Percentiles rank a stretch among this genome's conserved stretches.
phyloP scores from a whole-genome alignment of 2,888 invertebrate genomes.

The Allygus modestus region DNA sequence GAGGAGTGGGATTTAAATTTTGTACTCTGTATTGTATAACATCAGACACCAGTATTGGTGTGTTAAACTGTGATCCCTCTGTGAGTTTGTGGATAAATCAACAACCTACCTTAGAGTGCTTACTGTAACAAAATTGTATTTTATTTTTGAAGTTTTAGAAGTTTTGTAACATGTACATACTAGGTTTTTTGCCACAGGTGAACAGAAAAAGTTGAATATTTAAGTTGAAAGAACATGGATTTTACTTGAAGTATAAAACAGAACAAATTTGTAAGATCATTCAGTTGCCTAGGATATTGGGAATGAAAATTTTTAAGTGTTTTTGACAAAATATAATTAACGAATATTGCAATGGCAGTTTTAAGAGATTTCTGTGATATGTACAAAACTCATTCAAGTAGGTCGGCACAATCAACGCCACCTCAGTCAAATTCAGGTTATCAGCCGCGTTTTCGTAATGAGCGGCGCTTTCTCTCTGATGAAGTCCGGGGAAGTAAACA shows the following conservation, averaged over 20 bases:
- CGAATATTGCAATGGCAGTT: background rate
- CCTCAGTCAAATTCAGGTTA: background rate
- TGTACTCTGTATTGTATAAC: background rate
- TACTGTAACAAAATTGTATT: no score
- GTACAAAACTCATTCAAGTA: background rate
- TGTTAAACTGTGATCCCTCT: no score
- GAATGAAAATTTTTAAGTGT: slow-evolving; percentile 25
- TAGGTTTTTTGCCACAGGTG: no score
- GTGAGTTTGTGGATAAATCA: no score
- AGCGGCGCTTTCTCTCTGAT: background rate
- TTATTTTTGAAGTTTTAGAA: no score
- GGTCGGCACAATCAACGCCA: slow-evolving; percentile 2
- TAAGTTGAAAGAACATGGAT: slow-evolving; percentile 5
- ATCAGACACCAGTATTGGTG: no score
- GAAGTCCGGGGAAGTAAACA: background rate
- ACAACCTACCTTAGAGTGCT: no score
- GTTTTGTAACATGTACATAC: no score
- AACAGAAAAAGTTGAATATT: no score
- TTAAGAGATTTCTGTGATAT: slow-evolving; percentile 18
- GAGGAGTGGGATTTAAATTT: background rate
- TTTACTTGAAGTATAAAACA: slow-evolving; percentile 11
- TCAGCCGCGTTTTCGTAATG: background rate
- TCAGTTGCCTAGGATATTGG: slow-evolving; percentile 32
- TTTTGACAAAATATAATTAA: slow-evolving; percentile 12
- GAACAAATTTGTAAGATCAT: background rate